Evolutionary conservation across 2,888 invertebrate species (phyloP).

Genomic region (Pseudanteris insignis): DNA sequence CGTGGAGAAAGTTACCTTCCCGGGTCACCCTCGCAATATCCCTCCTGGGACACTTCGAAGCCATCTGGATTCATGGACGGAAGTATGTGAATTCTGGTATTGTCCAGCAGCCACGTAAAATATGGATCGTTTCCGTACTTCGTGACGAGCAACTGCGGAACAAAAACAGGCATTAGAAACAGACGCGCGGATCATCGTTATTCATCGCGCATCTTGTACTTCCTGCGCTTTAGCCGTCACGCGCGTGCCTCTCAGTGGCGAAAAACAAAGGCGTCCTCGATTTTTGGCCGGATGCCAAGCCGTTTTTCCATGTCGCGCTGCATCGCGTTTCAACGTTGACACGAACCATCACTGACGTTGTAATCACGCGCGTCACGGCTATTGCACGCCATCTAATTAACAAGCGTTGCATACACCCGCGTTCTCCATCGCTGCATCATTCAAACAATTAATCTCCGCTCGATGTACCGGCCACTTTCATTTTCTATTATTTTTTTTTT

Average conservation of each 20-base stretch:
- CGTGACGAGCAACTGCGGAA: constrained; percentile 78
- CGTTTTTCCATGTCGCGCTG: constrained; percentile 23
- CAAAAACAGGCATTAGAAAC: constrained; percentile 18
- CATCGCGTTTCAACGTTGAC: constrained; percentile 32
- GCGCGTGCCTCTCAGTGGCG: constrained; percentile 9
- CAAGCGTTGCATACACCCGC: constrained; percentile 9
- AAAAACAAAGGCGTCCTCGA: constrained; percentile 31
- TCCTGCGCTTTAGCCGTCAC: constrained; percentile 23
- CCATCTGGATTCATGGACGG: constrained; percentile 99
- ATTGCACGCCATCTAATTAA: constrained; percentile 31
- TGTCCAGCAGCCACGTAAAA: constrained; percentile 89
- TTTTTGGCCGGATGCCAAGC: constrained; percentile 36
- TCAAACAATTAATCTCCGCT: constrained; percentile 9
- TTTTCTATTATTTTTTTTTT: constrained; percentile 1
- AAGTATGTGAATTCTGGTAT: constrained; percentile 95
- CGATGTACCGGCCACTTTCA: constrained; percentile 4
- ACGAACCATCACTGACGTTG: constrained; percentile 23
- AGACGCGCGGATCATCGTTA: constrained; percentile 12
- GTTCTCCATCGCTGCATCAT: constrained; percentile 1
- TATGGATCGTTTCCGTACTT: constrained; percentile 85
- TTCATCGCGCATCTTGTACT: constrained; percentile 21
- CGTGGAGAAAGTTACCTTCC: constrained; percentile 73
- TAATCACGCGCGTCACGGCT: constrained; percentile 29
- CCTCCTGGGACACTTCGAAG: constrained; percentile 90
- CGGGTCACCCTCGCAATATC: constrained; percentile 85